Evolutionary conservation across 1,140 invertebrate species (phyloP), one percentile per base, ranked within the genome.

Genomic region (Chironomus tepperi): DNA sequence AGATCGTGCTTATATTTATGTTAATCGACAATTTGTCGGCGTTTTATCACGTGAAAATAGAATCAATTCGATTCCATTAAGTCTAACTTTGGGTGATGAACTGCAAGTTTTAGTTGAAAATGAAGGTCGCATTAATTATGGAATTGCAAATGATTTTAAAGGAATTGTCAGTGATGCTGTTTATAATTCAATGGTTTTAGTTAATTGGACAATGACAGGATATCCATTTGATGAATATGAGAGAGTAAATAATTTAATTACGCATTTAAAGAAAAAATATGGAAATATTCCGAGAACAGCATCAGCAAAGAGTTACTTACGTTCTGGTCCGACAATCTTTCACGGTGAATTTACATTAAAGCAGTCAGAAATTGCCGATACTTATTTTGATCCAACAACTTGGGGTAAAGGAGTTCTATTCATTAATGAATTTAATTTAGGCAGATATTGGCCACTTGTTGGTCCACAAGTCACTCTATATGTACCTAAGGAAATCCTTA

Each of bases 61-160:
- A 34, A 80, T 85, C 57, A 83, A 80, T 64, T 78, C 80, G 2
- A 34, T 89, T 0, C 80, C 83, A 2, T 77, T 93, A 2, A 80
- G 79, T 16, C 80, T 83, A 7, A 79, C 81, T 15, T 76, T 80
- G 19, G 86, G 84, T 1, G 83, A 87, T 21, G 79, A 79, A 3
- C 77, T 94, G 8, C 85, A 86, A 65, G 83, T 94, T 64, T 78
- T 94, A 0, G 90, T 94, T 0, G 92, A 94, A 81, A 93, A 91
- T 80, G 89, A 91, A 84, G 92, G 91, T 42, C 84, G 91, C 43
- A 84, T 92, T 24, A 91, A 90, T 77, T 93, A 84, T 81, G 90
- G 90, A 24, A 78, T 74, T 34, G 82, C 91, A 15, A 85, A 88
- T 76, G 89, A 92, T 78, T 85, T 81, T 73, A 93, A 93, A 73